Evolutionary conservation across 2,888 invertebrate genomes (phyloP).

Genomic region (Andrena fulva): DNA sequence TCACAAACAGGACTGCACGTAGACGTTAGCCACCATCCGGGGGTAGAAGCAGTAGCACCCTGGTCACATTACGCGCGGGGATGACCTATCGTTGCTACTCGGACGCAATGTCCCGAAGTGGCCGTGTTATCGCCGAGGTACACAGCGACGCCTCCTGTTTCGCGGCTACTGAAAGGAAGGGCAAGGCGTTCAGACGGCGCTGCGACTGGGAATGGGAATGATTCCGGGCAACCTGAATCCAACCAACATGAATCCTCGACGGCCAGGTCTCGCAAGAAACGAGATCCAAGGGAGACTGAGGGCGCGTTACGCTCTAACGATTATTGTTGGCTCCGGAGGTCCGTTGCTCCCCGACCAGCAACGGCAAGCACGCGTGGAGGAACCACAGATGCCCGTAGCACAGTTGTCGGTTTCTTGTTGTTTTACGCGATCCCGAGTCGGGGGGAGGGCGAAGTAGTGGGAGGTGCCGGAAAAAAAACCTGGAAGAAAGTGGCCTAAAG

Average conservation of each 20-base stretch:
- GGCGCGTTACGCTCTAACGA: constrained; percentile 51
- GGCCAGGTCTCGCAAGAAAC: constrained; percentile 19
- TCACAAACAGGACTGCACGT: background rate
- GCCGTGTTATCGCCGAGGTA: background rate
- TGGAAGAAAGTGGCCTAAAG: background rate
- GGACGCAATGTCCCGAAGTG: constrained; percentile 1
- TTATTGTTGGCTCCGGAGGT: constrained; percentile 43
- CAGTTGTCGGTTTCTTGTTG: constrained; percentile 8
- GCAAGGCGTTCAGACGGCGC: background rate
- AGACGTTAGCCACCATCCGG: background rate
- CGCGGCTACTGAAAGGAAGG: background rate
- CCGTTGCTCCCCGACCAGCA: background rate
- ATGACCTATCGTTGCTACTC: background rate
- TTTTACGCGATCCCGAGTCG: constrained; percentile 4
- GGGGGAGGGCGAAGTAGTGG: background rate
- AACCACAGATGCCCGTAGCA: constrained; percentile 32
- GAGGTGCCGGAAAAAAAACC: background rate
- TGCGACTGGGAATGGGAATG: constrained; percentile 29
- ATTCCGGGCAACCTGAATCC: constrained; percentile 34
- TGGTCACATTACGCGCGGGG: background rate
- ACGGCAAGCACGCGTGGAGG: constrained; percentile 16
- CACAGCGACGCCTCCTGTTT: background rate
- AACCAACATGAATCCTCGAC: constrained; percentile 23
- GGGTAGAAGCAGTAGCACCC: background rate
- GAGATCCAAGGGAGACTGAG: constrained; percentile 13